A percentile compares a stretch with the other conserved stretches of the same genome.
phyloP scores from a whole-genome alignment of 1,140 invertebrate genomes.

The Bactericera cockerelli region DNA sequence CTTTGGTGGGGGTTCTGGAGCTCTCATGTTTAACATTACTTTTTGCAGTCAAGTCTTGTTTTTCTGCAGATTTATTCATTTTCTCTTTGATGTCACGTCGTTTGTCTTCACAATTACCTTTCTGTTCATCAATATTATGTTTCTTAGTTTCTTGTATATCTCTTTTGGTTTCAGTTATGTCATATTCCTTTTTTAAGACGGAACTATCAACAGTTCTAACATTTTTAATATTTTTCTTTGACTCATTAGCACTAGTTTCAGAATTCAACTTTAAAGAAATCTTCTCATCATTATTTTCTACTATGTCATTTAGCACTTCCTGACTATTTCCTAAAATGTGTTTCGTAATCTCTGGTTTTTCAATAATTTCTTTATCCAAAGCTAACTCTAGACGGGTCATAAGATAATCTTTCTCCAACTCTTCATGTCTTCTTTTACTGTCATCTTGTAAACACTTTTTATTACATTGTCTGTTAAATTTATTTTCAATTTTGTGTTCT shows the following conservation, averaged over 20 bases:
- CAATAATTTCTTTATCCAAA: neutral
- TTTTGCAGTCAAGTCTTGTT: too few relatives aligned
- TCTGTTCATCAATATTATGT: too few relatives aligned
- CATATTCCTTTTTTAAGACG: neutral
- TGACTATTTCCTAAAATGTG: neutral
- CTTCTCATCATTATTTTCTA: neutral
- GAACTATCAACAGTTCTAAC: too few relatives aligned
- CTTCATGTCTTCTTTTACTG: neutral
- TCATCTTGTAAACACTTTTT: neutral
- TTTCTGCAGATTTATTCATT: too few relatives aligned
- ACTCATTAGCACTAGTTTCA: neutral
- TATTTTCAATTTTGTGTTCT: neutral
- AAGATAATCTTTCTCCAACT: slow-evolving; percentile 3
- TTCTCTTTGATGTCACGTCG: too few relatives aligned
- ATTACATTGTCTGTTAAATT: neutral
- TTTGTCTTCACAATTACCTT: too few relatives aligned
- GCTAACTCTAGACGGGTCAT: neutral
- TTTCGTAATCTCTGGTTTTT: slow-evolving; percentile 1
- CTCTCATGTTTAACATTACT: too few relatives aligned
- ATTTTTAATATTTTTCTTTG: neutral
- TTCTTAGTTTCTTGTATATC: too few relatives aligned
- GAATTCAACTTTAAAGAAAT: neutral
- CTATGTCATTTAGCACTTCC: neutral
- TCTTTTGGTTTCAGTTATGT: neutral
- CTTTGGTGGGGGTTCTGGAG: neutral